These are phyloP conservation scores for Arctopsyche grandis DNA, from an alignment of 1,140 invertebrate genomes.

Conservation along the genomic window DNA sequence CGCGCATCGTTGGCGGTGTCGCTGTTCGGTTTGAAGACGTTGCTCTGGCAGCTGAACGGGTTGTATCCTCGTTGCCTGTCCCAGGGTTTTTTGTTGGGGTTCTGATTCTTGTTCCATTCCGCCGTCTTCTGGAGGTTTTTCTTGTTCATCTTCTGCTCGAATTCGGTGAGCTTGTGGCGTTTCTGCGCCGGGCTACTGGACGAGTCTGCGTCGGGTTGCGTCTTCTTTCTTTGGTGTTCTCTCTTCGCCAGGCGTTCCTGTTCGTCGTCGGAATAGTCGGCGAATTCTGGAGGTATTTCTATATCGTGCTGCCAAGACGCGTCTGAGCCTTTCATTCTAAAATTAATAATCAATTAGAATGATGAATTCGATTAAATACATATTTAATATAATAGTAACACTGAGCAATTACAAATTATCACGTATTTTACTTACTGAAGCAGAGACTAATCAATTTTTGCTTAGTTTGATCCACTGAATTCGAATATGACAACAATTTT, in stretches of 20 bases:
- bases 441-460: too few species aligned
- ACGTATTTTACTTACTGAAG: too few species aligned
- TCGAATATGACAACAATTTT: too few species aligned
- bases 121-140: conserved; percentile 50
- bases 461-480: too few species aligned
- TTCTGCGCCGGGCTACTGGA: conserved; percentile 52
- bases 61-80: conserved; percentile 53
- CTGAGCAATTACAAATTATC: too few species aligned
- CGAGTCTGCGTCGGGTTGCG: conserved; percentile 57
- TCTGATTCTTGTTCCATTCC: conserved; percentile 37
- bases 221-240: conserved; percentile 59
- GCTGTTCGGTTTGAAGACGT: conserved; percentile 2
- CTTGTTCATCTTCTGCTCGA: conserved; percentile 50
- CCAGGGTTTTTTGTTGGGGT: background rate
- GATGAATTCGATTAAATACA: conserved; percentile 33
- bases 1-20: conserved; percentile 21
- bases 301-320: conserved; percentile 85
- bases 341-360: conserved; percentile 56
- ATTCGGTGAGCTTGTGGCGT: conserved; percentile 43
- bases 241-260: conserved; percentile 72
- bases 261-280: conserved; percentile 92
- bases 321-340: conserved; percentile 80
- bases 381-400: too few species aligned
- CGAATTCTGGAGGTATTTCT: conserved; percentile 77
- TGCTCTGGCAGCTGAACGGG: conserved; percentile 57